Percentiles rank a stretch among this genome's conserved stretches.
Evolutionary conservation across 2,797 vertebrate species (phyloP).

Genomic region (Myoxocephalus aenaeus): DNA sequence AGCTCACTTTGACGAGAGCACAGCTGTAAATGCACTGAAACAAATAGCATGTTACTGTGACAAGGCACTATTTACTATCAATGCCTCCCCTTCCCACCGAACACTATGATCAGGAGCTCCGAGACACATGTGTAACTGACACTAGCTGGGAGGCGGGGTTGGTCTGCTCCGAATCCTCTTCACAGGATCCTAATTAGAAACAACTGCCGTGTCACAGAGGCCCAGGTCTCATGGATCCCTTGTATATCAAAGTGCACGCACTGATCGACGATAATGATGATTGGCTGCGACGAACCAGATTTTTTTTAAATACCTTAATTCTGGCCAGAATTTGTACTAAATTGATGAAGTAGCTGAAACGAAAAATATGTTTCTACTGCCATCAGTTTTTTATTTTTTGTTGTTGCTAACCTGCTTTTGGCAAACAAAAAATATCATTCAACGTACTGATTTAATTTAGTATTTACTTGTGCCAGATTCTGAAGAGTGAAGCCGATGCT

Average conservation of each 20-base stretch:
- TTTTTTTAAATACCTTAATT: neutral
- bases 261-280: neutral
- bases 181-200: conserved; percentile 62
- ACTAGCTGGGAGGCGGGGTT: conserved; percentile 13
- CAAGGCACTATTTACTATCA: conserved; percentile 57
- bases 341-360: neutral
- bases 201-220: conserved; percentile 51
- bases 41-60: conserved; percentile 46
- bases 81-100: conserved; percentile 40
- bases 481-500: no score
- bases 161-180: conserved; percentile 47
- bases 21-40: conserved; percentile 47
- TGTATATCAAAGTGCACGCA: neutral
- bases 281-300: neutral
- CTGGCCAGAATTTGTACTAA: neutral
- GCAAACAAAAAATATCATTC: neutral
- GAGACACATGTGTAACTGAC: conserved; percentile 56
- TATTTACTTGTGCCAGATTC: neutral
- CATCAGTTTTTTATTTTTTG: no score
- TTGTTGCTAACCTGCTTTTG: neutral
- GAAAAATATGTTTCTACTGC: neutral
- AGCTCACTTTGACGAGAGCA: conserved; percentile 27
- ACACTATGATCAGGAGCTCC: conserved; percentile 49
- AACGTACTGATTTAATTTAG: neutral
- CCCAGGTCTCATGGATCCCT: neutral